Base-by-base conservation (phyloP, 2,888 invertebrate species). In the Nemoura dubitans region DNA sequence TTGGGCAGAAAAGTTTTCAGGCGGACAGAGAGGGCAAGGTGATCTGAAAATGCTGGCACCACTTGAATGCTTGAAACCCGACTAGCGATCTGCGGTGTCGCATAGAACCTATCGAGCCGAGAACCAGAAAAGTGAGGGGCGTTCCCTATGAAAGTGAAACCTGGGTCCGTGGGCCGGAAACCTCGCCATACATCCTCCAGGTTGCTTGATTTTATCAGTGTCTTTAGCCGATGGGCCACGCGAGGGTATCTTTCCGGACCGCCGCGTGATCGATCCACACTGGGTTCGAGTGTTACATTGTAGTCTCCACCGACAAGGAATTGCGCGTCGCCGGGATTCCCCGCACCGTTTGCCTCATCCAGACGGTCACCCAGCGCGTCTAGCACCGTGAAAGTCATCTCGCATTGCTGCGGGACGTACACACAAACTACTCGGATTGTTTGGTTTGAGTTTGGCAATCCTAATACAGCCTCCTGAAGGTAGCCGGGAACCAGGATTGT, bases 121-220 rank as follows among this genome's bases (percentile, higher is more conserved):
- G 76, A 76, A 6, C n/a, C 76, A 25, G 76, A 21, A 5, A 76
- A 26, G 21, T 5, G 7, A 6, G 76, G 76, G 21, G 76, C 76
- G 14, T 76, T 76, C 26, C n/a, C 76, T 21, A 84, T 28, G 27
- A 59, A 28, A 16, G 43, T 84, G 84, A 59, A 84, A 16, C 84
- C 43, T 36, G 84, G 84, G 27, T 36, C 25, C 29, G 43, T 36
- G 5, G 43, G 76, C 5, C 42, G 28, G 27, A 84, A 84, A n/a
- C 10, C 59, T 29, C 42, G 26, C 42, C 43, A 84, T 21, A 84
- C n/a, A 42, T 84, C 42, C 21, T 76, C 76, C 76, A 76, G 21
- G 21, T 76, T 76, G n/a, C 27, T n/a, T 2, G 29, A 0, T 27
- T 36, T 42, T 5, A 84, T 28, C n/a, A 84, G 42, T 16, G 30